These are phyloP conservation scores for Alouatta palliata DNA, from an alignment of 2,113 vertebrate genomes.

Conservation along the genomic window DNA sequence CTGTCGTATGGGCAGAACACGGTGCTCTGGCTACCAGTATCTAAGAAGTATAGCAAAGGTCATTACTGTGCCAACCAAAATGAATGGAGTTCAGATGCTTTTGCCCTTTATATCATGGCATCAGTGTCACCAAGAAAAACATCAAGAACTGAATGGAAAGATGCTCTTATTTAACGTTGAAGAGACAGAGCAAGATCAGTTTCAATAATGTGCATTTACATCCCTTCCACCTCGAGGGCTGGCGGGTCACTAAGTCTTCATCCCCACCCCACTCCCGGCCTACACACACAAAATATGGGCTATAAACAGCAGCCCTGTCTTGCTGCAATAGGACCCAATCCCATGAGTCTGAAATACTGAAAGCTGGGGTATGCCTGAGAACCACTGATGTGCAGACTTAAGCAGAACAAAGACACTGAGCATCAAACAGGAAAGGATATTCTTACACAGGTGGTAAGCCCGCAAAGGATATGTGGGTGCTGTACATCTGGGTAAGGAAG, in stretches of 20 bases:
- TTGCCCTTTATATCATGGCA: not conserved
- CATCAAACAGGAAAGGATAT: not conserved
- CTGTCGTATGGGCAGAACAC: not conserved
- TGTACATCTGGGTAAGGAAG: not conserved
- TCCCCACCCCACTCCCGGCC: not conserved
- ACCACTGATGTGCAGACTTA: not conserved
- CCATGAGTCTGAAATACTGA: not conserved
- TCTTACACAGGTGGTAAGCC: not conserved
- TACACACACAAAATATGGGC: accelerated
- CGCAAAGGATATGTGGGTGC: accelerated
- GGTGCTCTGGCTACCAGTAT: accelerated
- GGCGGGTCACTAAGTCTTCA: accelerated
- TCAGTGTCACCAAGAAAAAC: not conserved
- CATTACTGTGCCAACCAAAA: not conserved
- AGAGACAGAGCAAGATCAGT: not conserved
- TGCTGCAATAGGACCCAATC: not conserved
- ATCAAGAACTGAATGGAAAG: not conserved
- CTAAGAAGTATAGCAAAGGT: not conserved
- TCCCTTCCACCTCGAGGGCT: not conserved
- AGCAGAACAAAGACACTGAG: not conserved
- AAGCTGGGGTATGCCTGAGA: not conserved
- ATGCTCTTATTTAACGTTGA: not conserved
- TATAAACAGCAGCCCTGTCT: accelerated
- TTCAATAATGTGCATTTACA: accelerated
- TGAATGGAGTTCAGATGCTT: too few species aligned